Base-by-base conservation (phyloP, 2,797 vertebrate genomes). In the Pelochelys cantorii region DNA sequence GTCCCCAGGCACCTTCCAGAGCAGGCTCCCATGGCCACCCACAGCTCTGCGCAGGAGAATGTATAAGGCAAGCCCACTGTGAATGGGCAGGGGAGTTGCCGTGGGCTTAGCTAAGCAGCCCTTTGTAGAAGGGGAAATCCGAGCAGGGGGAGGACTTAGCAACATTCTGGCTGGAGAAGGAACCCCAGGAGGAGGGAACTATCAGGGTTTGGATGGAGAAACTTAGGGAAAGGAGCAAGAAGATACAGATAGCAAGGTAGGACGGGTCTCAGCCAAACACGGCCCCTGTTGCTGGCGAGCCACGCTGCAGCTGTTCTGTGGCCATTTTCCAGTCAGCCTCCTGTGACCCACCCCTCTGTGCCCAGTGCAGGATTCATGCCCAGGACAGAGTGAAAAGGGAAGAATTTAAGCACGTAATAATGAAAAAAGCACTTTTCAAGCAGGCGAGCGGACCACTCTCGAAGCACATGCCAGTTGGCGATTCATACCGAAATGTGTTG, bases 401-500 rank as follows among this genome's bases (percentile, higher is more conserved):
- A 29, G 80, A 53, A 79, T 81, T 11, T 71, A 62, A 77, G 42
- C 62, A 52, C 18, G 27, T 86, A 60, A 79, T 5, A 71, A 60
- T 17, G 59, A 81, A 81, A 15, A 84, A 65, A 79, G 78, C 7
- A 4, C 85, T 80, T 83, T 55, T 60, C 0, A 0, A 94, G 77
- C 57, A 82, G 88, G 77, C 75, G n/a, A 79, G 81, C 94, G 79
- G 88, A 75, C 0, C 1, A 74, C 22, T n/a, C n/a, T 48, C 60
- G 5, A 68, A 90, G 80, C 68, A 86, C 74, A 55, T 83, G 82
- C 77, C 87, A 93, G 89, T 83, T 3, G 0, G 53, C 87, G 89
- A 85, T 89, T 94, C 94, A 89, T 82, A 93, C 85, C 93, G 59
- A 5, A 20, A 96, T 37, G 55, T 83, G 83, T 87, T 94, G 94